Evolutionary conservation across 2,797 vertebrate genomes (phyloP).

Genomic region (Schizopygopsis pylzovi): DNA sequence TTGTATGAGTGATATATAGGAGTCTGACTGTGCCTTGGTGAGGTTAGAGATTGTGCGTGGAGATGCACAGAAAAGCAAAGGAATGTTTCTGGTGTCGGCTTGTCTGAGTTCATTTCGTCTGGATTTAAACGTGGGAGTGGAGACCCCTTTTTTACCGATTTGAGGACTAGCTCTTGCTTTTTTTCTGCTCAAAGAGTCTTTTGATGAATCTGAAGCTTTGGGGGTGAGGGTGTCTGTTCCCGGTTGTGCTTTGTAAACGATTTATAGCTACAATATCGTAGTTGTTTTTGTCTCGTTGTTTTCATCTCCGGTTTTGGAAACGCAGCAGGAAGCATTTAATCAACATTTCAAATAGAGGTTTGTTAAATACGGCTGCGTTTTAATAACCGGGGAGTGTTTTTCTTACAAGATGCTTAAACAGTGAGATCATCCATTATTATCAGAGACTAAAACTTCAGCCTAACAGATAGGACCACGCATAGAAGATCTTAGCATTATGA

Average conservation of each 20-base stretch:
- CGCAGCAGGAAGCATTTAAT: slow-evolving; percentile 49
- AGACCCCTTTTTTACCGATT: slow-evolving; percentile 68
- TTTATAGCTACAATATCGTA: slow-evolving; percentile 60
- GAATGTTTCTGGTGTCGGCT: slow-evolving; percentile 77
- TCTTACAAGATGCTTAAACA: slow-evolving; percentile 65
- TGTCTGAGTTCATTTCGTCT: slow-evolving; percentile 73
- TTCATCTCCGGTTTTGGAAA: slow-evolving; percentile 73
- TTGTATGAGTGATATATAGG: slow-evolving; percentile 52
- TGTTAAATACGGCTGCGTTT: slow-evolving; percentile 69
- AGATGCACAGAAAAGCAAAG: slow-evolving; percentile 64
- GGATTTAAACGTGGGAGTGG: slow-evolving; percentile 60
- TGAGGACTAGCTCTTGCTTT: slow-evolving; percentile 63
- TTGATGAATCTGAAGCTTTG: slow-evolving; percentile 51
- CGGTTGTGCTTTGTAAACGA: slow-evolving; percentile 57
- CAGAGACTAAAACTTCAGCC: slow-evolving; percentile 64
- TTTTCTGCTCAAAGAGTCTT: slow-evolving; percentile 64
- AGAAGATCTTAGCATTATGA: not conserved
- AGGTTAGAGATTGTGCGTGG: slow-evolving; percentile 62
- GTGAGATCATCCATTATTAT: slow-evolving; percentile 74
- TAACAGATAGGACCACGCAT: slow-evolving; percentile 26
- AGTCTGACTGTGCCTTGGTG: slow-evolving; percentile 81
- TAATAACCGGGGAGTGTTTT: slow-evolving; percentile 71
- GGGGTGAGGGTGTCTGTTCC: slow-evolving; percentile 31
- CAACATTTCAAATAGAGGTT: slow-evolving; percentile 59
- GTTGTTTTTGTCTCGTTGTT: slow-evolving; percentile 51